Evolutionary conservation across 2,888 invertebrate species (phyloP).

Genomic region (Diarsia dahlii): DNA sequence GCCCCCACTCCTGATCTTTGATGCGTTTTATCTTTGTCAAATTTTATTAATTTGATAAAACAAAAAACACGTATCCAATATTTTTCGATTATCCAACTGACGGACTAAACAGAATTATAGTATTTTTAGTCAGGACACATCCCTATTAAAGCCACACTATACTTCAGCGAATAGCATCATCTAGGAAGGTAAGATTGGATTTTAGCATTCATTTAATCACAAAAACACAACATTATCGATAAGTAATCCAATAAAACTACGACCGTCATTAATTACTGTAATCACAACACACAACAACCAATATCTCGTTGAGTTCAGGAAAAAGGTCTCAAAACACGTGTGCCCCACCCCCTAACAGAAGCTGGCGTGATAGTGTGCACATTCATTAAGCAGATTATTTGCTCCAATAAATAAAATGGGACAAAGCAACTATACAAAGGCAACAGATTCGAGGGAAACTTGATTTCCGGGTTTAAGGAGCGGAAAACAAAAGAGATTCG

Average conservation of each 20-base stretch:
- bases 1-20: too few species aligned
- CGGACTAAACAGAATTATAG: too few species aligned
- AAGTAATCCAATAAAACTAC: slow-evolving; percentile 4
- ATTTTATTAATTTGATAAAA: too few species aligned
- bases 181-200: not conserved
- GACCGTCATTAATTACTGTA: not conserved
- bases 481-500: slow-evolving; percentile 41
- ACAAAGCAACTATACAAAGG: slow-evolving; percentile 52
- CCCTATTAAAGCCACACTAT: not conserved
- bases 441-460: slow-evolving; percentile 52
- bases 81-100: too few species aligned
- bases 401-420: slow-evolving; percentile 58
- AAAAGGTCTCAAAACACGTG: slow-evolving; percentile 28
- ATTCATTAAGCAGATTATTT: slow-evolving; percentile 62
- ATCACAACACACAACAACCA: too few species aligned
- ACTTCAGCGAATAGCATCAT: not conserved
- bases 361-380: slow-evolving; percentile 29
- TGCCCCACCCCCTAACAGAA: slow-evolving; percentile 2
- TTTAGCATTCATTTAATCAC: not conserved
- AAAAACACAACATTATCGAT: not conserved
- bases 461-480: slow-evolving; percentile 59
- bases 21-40: too few species aligned
- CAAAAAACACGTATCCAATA: too few species aligned
- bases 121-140: too few species aligned
- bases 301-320: slow-evolving; percentile 34